Evolutionary conservation across 2,113 vertebrate species (phyloP).

Genomic region (Ginglymostoma cirratum): DNA sequence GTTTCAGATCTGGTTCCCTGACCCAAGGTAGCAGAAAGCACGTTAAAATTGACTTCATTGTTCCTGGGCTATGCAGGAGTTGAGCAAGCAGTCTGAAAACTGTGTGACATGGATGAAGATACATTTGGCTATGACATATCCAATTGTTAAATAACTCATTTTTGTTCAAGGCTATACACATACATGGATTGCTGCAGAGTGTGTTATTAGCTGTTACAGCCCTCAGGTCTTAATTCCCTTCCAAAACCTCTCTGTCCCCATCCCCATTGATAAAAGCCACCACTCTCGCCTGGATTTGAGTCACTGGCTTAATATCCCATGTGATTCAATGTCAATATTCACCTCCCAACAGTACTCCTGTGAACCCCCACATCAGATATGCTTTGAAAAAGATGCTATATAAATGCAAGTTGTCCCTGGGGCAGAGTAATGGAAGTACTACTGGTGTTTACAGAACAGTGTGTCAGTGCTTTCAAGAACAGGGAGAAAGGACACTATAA

Average conservation of each 20-base stretch:
- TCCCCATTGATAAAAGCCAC: neutral
- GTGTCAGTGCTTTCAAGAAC: neutral
- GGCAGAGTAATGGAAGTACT: neutral
- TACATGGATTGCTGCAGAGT: neutral
- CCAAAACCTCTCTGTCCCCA: neutral
- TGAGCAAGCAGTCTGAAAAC: neutral
- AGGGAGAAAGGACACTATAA: neutral
- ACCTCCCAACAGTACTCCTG: neutral
- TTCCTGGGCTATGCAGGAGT: neutral
- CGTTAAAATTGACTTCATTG: neutral
- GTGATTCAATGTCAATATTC: neutral
- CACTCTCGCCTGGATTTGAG: neutral
- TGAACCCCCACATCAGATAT: neutral
- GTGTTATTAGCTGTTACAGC: neutral
- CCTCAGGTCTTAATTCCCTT: neutral
- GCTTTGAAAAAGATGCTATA: neutral
- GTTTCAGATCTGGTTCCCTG: neutral
- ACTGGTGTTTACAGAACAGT: neutral
- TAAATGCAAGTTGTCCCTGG: neutral
- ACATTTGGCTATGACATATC: neutral
- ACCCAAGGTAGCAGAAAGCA: neutral
- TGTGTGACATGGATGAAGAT: neutral
- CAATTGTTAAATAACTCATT: neutral
- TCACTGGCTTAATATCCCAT: neutral
- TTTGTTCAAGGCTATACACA: neutral